These are phyloP conservation scores for Falco concolor DNA, from an alignment of 2,797 vertebrate species.

Conservation along the genomic window DNA sequence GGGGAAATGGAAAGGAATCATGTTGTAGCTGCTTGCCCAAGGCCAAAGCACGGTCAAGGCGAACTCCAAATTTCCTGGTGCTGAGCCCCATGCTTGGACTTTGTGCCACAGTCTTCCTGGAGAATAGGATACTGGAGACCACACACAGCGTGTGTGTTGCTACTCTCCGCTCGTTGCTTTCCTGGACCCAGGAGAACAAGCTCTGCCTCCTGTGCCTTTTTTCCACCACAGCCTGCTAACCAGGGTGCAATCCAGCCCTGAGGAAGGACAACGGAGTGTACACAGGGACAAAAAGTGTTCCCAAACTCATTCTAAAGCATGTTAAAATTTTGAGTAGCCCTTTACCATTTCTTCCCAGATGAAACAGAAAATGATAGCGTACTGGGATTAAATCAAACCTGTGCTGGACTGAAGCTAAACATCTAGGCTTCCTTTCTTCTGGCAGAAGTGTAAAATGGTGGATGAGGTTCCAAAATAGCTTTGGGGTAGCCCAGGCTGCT, in stretches of 20 bases:
- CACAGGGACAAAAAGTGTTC: neutral
- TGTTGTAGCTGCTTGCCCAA: neutral
- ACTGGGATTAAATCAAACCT: neutral
- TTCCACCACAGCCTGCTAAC: neutral
- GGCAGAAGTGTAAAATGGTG: neutral
- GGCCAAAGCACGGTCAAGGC: conserved; percentile 36
- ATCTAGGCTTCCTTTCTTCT: neutral
- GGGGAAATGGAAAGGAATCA: neutral
- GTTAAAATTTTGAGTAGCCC: neutral
- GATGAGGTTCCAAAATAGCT: neutral
- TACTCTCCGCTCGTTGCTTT: neutral
- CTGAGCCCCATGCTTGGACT: neutral
- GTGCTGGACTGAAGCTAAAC: neutral
- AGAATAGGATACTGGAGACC: neutral
- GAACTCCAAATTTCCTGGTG: conserved; percentile 7
- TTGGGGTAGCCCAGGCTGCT: neutral
- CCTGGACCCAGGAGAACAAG: neutral
- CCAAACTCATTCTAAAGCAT: neutral
- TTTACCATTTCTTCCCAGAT: rapidly evolving
- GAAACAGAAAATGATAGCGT: neutral
- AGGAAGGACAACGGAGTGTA: neutral
- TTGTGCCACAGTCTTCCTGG: neutral
- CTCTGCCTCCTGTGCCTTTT: neutral
- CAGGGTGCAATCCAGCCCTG: neutral
- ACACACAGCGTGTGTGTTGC: neutral